Base-by-base conservation (phyloP, 2,888 invertebrate genomes). In the Tricholauxania praeusta region DNA sequence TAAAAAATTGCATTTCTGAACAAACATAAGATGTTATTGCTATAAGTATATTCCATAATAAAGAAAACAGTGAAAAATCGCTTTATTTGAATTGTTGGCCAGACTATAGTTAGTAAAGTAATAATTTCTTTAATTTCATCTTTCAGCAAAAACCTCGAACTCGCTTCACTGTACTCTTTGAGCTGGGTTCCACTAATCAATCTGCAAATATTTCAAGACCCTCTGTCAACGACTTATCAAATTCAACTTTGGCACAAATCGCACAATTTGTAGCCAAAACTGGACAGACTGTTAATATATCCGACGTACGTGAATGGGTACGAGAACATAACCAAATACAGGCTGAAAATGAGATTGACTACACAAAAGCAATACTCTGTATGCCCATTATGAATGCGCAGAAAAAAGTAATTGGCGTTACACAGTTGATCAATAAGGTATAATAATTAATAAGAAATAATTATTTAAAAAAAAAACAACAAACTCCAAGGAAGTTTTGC, bases 331-430 rank as follows among this genome's bases (percentile, higher is more conserved):
- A 89, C 68, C 91, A 91, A 70, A 86, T 87, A 59, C 81, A 80
- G 22, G 82, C 83, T 82, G 88, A 89, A 8, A 91, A 91, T 39
- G 93, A 93, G 81, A 92, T 92, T 0, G 92, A 91, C 69, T 90
- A 90, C 72, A 93, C 93, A 51, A 91, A 91, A 74, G 95, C 94
- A 51, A 94, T 97, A 84, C 91, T 97, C 2, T 96, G 96, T 82
- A 96, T 97, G 94, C 96, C 97, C 6, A 96, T 97, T 77, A 93
- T 94, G 57, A 96, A 97, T 86, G 96, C 95, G 1, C 94, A 96
- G 84, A 93, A 94, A 82, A 92, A 91, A 75, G 94, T 96, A 6
- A 96, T 97, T 81, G 97, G 95, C 22, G 96, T 97, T 12, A 96
- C 96, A 10, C 96, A 97, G 84, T 89, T 97, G 75, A 96, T 97